These are phyloP conservation scores for Montipora capricornis DNA, from an alignment of 64 coral and sea anemone genomes.

Conservation along the genomic window DNA sequence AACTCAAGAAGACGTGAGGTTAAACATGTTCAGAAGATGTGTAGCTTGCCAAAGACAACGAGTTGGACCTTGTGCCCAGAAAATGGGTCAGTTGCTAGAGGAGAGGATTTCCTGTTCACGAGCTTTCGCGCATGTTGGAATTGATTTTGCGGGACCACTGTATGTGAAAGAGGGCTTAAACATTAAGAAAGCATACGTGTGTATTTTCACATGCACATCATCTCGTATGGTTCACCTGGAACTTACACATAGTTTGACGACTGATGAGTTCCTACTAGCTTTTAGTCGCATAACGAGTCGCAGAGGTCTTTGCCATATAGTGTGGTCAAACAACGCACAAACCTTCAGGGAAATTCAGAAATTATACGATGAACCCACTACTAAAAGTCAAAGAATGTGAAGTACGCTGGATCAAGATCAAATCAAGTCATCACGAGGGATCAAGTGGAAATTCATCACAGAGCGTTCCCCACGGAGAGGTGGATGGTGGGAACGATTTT, in stretches of 20 bases:
- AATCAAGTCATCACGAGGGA: background rate
- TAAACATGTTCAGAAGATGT: too few relatives aligned
- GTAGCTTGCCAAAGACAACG: too few relatives aligned
- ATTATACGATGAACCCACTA: background rate
- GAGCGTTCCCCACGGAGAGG: slow-evolving; percentile 8
- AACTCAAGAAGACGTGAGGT: too few relatives aligned
- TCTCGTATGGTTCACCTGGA: slow-evolving; percentile 65
- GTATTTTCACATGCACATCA: slow-evolving; percentile 31
- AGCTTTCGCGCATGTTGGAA: too few relatives aligned
- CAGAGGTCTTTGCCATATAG: slow-evolving; percentile 31
- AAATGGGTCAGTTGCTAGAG: too few relatives aligned
- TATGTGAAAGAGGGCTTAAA: too few relatives aligned
- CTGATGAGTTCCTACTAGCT: slow-evolving; percentile 42
- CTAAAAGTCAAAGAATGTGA: background rate
- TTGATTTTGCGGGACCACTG: slow-evolving; percentile 16
- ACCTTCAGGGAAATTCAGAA: slow-evolving; percentile 38
- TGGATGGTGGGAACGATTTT: slow-evolving; percentile 43
- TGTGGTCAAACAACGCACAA: slow-evolving; percentile 19
- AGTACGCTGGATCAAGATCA: background rate
- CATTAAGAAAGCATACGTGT: slow-evolving; percentile 20
- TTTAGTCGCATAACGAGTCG: slow-evolving; percentile 52
- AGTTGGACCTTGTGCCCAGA: too few relatives aligned
- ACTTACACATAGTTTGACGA: slow-evolving; percentile 31
- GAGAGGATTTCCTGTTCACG: too few relatives aligned
- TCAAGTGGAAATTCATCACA: slow-evolving; percentile 53